A percentile compares a stretch with the other conserved stretches of the same genome.
These are phyloP conservation scores for Colletes latitarsis DNA, from an alignment of 1,140 invertebrate genomes.

Conservation along the genomic window DNA sequence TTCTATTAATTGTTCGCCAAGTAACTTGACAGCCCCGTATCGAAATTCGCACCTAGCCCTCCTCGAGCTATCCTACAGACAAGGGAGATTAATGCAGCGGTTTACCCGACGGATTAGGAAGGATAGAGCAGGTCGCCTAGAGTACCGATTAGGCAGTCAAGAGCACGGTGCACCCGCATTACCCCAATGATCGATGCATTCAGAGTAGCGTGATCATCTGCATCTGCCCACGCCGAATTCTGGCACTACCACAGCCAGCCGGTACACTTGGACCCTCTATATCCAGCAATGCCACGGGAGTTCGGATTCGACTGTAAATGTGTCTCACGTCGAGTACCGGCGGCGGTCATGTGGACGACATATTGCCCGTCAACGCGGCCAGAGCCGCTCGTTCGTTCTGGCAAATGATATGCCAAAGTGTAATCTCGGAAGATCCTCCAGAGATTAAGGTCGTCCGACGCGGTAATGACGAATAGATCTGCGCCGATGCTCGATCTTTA, in stretches of 20 bases:
- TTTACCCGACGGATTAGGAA: conserved; percentile 68
- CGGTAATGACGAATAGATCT: conserved; percentile 73
- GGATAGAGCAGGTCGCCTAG: conserved; percentile 63
- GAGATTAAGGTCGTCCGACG: conserved; percentile 72
- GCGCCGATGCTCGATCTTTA: neutral
- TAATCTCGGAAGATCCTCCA: conserved; percentile 77
- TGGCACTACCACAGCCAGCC: neutral
- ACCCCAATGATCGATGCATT: conserved; percentile 75
- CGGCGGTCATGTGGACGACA: conserved; percentile 78
- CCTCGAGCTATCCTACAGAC: conserved; percentile 71
- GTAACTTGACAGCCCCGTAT: no score
- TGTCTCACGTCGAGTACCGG: conserved; percentile 70
- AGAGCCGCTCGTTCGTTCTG: conserved; percentile 78
- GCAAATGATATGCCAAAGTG: conserved; percentile 80
- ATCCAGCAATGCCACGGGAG: conserved; percentile 49
- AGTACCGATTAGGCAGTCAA: conserved; percentile 74
- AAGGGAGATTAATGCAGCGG: conserved; percentile 75
- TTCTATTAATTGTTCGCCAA: no score
- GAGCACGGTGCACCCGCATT: conserved; percentile 58
- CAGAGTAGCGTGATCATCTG: conserved; percentile 73
- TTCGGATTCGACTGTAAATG: conserved; percentile 66
- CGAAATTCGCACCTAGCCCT: conserved; percentile 36
- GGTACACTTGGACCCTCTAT: conserved; percentile 14
- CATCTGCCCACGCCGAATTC: conserved; percentile 66
- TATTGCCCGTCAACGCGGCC: conserved; percentile 79